Evolutionary conservation across 2,888 invertebrate species (phyloP).

Genomic region (Prosopocoilus inquinatus): DNA sequence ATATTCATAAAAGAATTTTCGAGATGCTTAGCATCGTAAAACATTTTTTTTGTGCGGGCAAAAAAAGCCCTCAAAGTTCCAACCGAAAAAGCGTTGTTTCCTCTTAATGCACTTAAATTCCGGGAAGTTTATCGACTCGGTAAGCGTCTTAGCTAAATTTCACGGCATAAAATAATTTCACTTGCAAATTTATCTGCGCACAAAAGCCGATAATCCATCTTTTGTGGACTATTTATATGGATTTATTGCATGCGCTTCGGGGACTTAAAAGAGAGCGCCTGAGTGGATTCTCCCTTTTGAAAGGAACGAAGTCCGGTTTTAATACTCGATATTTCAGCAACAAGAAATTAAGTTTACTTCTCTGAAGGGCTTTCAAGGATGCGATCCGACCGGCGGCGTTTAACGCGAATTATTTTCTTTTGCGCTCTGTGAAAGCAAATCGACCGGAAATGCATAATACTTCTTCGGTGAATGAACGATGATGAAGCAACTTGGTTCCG

Average conservation of each 20-base stretch:
- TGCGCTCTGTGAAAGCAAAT: no score
- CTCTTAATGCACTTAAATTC: no score
- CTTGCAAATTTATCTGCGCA: conserved; percentile 35
- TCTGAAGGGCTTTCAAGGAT: background rate
- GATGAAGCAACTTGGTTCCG: no score
- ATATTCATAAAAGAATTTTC: no score
- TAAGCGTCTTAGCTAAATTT: conserved; percentile 34
- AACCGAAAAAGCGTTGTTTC: no score
- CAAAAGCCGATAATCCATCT: conserved; percentile 40
- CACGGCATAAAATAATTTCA: conserved; percentile 34
- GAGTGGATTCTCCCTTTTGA: conserved; percentile 30
- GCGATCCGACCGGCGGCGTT: background rate
- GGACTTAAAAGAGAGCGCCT: conserved; percentile 24
- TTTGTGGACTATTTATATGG: conserved; percentile 40
- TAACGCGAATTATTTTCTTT: background rate
- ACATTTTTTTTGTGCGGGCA: no score
- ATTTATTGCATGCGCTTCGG: conserved; percentile 29
- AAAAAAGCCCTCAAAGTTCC: no score
- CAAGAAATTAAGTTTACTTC: conserved; percentile 2
- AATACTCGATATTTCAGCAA: conserved; percentile 20
- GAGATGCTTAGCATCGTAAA: no score
- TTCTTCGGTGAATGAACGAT: no score
- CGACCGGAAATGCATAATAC: background rate
- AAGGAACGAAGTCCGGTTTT: conserved; percentile 27
- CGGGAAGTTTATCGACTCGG: conserved; percentile 12